These are phyloP conservation scores for Podarcis lilfordi DNA, from an alignment of 2,797 vertebrate species.

Conservation along the genomic window DNA sequence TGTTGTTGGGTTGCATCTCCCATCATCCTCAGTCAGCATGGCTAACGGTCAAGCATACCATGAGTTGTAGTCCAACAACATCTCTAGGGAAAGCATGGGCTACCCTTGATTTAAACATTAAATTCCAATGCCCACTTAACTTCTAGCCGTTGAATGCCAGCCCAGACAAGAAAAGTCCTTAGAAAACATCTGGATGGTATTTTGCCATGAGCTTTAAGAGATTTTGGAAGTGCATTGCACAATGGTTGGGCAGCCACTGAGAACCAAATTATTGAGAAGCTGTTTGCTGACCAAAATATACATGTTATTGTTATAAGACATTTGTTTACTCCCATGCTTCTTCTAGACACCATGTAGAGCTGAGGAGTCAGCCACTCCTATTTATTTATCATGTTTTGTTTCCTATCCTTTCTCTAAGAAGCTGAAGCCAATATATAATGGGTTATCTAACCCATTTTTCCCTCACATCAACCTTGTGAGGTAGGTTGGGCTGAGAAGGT, in stretches of 20 bases:
- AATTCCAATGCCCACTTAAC: too few species aligned
- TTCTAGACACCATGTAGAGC: not conserved
- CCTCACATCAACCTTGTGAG: not conserved
- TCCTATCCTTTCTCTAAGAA: not conserved
- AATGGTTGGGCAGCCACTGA: too few species aligned
- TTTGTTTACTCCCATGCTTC: not conserved
- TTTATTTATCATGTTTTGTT: not conserved
- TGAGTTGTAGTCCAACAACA: too few species aligned
- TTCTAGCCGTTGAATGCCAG: too few species aligned
- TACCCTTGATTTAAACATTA: too few species aligned
- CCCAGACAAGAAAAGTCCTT: too few species aligned
- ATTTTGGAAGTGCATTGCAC: not conserved
- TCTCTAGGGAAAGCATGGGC: too few species aligned
- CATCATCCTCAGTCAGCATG: too few species aligned
- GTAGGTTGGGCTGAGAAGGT: not conserved
- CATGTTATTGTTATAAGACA: not conserved
- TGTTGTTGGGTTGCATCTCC: too few species aligned
- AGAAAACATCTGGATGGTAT: not conserved
- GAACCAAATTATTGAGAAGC: not conserved
- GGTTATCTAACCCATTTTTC: not conserved
- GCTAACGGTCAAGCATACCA: too few species aligned
- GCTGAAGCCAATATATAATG: too few species aligned
- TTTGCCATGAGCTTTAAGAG: not conserved
- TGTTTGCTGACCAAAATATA: not conserved
- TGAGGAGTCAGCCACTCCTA: not conserved